These are phyloP conservation scores for Poeciliopsis prolifica DNA, from an alignment of 2,113 vertebrate species.

Conservation along the genomic window DNA sequence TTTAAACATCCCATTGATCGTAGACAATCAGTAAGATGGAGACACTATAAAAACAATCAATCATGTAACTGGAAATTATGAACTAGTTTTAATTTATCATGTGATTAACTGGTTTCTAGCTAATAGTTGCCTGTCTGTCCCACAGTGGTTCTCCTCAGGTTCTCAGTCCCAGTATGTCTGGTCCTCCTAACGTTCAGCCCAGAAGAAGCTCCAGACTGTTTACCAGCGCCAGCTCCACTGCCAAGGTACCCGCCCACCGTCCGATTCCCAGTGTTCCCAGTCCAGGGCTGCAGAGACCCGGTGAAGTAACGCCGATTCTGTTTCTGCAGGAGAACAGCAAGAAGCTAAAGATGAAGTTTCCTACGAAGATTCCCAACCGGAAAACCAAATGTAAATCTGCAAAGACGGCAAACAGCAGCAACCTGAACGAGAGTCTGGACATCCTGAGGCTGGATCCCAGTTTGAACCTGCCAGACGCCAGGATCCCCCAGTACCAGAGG, in stretches of 20 bases:
- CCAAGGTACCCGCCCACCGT: conserved; percentile 82
- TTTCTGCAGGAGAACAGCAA: conserved; percentile 94
- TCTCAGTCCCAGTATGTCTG: conserved; percentile 96
- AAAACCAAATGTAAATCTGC: conserved; percentile 97
- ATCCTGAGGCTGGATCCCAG: conserved; percentile 92
- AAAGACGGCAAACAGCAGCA: conserved; percentile 92
- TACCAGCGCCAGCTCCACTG: conserved; percentile 96
- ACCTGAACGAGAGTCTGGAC: conserved; percentile 95
- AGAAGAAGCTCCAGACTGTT: conserved; percentile 95
- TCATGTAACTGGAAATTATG: no score
- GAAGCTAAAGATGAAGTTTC: conserved; percentile 99
- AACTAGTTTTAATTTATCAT: no score
- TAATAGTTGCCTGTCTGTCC: conserved; percentile 27
- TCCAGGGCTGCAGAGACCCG: neutral
- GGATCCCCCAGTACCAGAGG: conserved; percentile 92
- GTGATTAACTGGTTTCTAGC: no score
- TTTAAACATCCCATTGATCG: no score
- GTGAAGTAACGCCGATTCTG: neutral
- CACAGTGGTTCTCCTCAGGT: conserved; percentile 95
- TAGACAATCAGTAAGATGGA: no score
- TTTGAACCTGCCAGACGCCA: conserved; percentile 86
- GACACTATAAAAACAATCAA: no score
- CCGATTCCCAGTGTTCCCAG: neutral
- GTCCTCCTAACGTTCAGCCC: conserved; percentile 95
- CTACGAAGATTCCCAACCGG: conserved; percentile 96